A percentile compares a stretch with the other conserved stretches of the same genome.
Conservation (phyloP, 2,888 invertebrate species). For the Pheosia gnoma region DNA sequence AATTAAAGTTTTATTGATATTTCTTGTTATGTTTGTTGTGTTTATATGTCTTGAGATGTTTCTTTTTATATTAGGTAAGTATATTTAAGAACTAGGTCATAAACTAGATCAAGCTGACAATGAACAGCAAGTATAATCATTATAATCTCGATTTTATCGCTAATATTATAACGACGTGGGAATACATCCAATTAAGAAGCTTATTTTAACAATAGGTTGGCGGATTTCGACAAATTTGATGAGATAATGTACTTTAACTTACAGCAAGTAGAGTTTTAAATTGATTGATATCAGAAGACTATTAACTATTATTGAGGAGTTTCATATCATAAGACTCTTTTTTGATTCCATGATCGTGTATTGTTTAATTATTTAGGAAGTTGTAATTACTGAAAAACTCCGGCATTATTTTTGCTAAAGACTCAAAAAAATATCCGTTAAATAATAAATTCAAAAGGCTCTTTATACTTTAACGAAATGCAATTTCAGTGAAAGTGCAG, state of each 20-base stretch:
- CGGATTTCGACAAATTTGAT: background rate
- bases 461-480: slow-evolving; percentile 9
- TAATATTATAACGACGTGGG: slow-evolving; percentile 44
- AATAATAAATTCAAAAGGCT: slow-evolving; percentile 4
- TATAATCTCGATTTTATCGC: slow-evolving; percentile 33
- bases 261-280: background rate
- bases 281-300: background rate
- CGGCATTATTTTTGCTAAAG: background rate
- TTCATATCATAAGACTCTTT: too few relatives aligned
- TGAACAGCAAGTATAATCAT: slow-evolving; percentile 13
- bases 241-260: background rate
- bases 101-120: background rate
- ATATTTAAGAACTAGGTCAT: background rate
- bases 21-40: too few relatives aligned
- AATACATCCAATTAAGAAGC: slow-evolving; percentile 47
- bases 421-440: background rate
- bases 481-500: slow-evolving; percentile 33
- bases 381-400: too few relatives aligned
- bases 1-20: too few relatives aligned
- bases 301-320: background rate
- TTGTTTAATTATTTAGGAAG: too few relatives aligned
- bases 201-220: slow-evolving; percentile 39
- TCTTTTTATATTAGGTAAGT: background rate
- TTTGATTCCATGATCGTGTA: too few relatives aligned
- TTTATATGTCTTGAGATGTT: too few relatives aligned